These are phyloP conservation scores for Eilema depressum DNA, from an alignment of 2,888 invertebrate species.

Conservation along the genomic window DNA sequence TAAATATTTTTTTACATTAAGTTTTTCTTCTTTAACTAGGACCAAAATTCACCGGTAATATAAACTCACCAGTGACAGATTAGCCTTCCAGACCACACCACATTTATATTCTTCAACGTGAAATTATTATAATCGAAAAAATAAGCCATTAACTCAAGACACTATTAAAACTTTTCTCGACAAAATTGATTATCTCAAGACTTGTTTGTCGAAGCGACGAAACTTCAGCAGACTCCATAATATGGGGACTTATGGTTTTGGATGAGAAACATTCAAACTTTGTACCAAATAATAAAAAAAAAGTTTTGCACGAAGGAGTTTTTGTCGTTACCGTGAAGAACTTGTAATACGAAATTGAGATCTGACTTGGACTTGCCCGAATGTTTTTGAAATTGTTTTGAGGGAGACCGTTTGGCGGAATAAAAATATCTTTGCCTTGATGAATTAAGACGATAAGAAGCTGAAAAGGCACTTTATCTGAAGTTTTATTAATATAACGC, in stretches of 20 bases:
- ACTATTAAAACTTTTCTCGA: conserved; percentile 49
- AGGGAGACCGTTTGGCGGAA: conserved; percentile 6
- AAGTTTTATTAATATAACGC: neutral
- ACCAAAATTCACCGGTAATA: neutral
- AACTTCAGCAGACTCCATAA: conserved; percentile 24
- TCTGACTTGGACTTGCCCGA: conserved; percentile 23
- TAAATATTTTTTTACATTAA: no score
- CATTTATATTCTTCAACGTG: conserved; percentile 22
- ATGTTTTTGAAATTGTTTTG: conserved; percentile 38
- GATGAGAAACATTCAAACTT: conserved; percentile 43
- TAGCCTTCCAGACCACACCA: conserved; percentile 8
- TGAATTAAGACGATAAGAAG: neutral
- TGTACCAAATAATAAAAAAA: conserved; percentile 40
- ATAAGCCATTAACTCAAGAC: conserved; percentile 35
- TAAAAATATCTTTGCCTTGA: neutral
- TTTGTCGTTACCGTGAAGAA: conserved; percentile 40
- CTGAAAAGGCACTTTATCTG: neutral
- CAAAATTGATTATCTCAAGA: conserved; percentile 46
- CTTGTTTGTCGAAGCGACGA: conserved; percentile 21
- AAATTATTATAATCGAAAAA: conserved; percentile 30
- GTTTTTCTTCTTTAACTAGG: no score
- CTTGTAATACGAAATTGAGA: conserved; percentile 51
- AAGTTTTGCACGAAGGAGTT: conserved; percentile 23
- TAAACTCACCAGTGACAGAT: conserved; percentile 12
- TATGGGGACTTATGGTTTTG: conserved; percentile 46